Base-by-base conservation (phyloP, 2,113 vertebrate genomes). In the Gasterosteus aculeatus region DNA sequence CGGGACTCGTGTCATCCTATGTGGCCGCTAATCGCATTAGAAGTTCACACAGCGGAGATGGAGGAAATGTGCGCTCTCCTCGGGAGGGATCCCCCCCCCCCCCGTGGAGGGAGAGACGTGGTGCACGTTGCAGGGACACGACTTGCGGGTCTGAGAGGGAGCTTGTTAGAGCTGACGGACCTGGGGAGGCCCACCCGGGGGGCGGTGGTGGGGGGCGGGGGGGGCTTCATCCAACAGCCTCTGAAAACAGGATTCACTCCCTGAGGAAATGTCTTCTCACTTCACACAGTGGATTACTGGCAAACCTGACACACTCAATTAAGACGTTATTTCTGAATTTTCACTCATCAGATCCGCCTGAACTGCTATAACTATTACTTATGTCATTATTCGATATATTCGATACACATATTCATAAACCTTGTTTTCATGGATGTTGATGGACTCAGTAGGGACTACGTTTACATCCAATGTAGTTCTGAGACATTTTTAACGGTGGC, bases 21-120 rank as follows among this genome's bases (percentile, higher is more conserved):
- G 69, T 72, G 75, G 67, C 57, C 15, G 15, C 69, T 89, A 90
- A 92, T 87, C 73, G 49, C 73, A 85, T 89, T 91, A 91, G 90
- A 91, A 85, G 86, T 93, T 89, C 85, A 86, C 78, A 80, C 81
- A 80, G 87, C 69, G 10, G 61, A 66, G 71, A 83, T 49, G 69
- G 44, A 44, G 12, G 12, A 15, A 12, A 68, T 81, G 63, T 78
- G 72, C 15, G 60, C 81, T 69, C 73, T 80, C 78, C 75, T 82
- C n/a, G 44, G 44, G 61, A 80, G 49, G 62, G 33, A 68, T 57
- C 56, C 60, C 22, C 22, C 22, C 22, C 1, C 22, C 22, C 22
- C 70, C 26, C 58, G 75, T 61, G 63, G 69, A 31, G 53, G 64
- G 41, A 62, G 66, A n/a, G 58, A 66, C 35, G 71, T 15, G 80